Base-by-base conservation (phyloP, 1,140 invertebrate genomes). In the Brachionus sp. region DNA sequence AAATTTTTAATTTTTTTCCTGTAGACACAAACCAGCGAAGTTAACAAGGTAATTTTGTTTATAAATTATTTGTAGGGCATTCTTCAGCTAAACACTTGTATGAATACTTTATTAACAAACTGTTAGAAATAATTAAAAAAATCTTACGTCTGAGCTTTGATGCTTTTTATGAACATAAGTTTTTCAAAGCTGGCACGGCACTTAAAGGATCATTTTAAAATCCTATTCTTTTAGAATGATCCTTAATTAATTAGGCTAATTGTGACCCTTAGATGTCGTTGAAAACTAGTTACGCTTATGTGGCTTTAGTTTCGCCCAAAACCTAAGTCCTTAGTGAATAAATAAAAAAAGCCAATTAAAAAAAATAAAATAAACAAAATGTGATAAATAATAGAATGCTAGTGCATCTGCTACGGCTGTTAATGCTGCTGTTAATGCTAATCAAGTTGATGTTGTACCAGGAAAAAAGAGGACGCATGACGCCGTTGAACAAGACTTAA, bases 381-480 rank as follows among this genome's bases (percentile, higher is more conserved):
- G 29, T 44, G 10, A 70, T 39, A 37, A 75, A 35, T 35, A 25
- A 23, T 75, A 80, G 77, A 44, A 25, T 80, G 62, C 50, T 80
- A 80, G 77, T 80, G 77, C 77, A 80, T 80, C 77, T 80, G 77
- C 77, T 80, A 80, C 77, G 23, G 39, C 77, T 78, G 37, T 33
- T 66, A 37, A 37, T 42, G 46, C 77, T 78, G 62, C 50, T 80
- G 50, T 33, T 62, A 80, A 57, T 66, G 77, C 77, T 80, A 80
- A 57, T 62, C 35, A 42, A 44, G 46, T 80, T 66, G 77, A 80
- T 80, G 77, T 80, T 80, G 77, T 80, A 12, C 50, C 77, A 66
- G 77, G 77, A 57, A 80, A 80, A 80, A 80, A 80, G 50, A 57
- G 77, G 57, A 39, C 50, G 77, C 77, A 80, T 80, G 77, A 80